phyloP scores from a whole-genome alignment of 2,113 vertebrate genomes.

The Oophaga pumilio region DNA sequence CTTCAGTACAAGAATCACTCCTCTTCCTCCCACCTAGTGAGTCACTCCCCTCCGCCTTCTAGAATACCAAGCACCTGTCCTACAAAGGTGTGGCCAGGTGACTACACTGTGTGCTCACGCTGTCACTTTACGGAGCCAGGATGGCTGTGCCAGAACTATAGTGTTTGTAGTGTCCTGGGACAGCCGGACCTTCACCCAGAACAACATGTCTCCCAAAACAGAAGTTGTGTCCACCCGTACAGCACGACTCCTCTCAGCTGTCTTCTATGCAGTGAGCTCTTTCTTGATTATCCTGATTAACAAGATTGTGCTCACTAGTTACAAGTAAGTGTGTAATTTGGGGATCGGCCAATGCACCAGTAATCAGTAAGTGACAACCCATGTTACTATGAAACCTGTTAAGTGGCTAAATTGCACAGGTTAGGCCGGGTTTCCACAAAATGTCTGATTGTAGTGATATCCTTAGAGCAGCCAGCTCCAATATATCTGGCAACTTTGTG shows the following conservation, averaged over 20 bases:
- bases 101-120: background rate
- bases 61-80: background rate
- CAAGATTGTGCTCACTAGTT: constrained; percentile 84
- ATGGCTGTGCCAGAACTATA: background rate
- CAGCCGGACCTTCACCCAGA: background rate
- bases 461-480: background rate
- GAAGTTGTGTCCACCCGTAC: constrained; percentile 41
- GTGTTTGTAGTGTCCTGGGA: constrained; percentile 44
- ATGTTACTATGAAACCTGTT: background rate
- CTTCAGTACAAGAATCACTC: background rate
- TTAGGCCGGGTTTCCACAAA: background rate
- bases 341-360: background rate
- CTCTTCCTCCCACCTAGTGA: background rate
- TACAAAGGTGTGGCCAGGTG: background rate
- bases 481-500: background rate
- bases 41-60: background rate
- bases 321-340: constrained; percentile 74
- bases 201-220: constrained; percentile 2
- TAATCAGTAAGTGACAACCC: background rate
- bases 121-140: background rate
- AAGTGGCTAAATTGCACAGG: background rate
- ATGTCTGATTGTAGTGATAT: background rate
- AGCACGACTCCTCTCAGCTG: constrained; percentile 72
- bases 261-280: constrained; percentile 84
- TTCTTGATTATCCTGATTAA: constrained; percentile 87